phyloP scores from a whole-genome alignment of 2,797 vertebrate genomes.

The Lithobates pipiens region DNA sequence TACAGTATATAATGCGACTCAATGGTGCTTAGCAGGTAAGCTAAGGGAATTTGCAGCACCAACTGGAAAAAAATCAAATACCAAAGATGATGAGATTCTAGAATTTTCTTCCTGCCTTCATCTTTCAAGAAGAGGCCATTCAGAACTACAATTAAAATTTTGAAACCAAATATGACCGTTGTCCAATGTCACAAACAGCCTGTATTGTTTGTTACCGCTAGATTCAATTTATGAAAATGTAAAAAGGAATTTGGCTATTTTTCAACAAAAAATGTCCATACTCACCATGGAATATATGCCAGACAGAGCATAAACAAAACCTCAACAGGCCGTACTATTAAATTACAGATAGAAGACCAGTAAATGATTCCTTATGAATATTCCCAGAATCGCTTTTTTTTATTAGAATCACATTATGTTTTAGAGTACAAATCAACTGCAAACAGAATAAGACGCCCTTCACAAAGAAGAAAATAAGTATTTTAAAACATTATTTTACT shows the following conservation, averaged over 20 bases:
- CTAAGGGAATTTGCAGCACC: too few relatives aligned
- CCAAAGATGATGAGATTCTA: too few relatives aligned
- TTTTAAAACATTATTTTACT: neutral
- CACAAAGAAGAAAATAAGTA: neutral
- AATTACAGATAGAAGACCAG: conserved; percentile 51
- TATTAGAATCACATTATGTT: conserved; percentile 4
- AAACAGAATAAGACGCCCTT: neutral
- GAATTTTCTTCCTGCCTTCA: too few relatives aligned
- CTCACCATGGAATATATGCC: conserved; percentile 35
- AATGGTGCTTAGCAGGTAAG: too few relatives aligned
- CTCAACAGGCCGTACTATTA: conserved; percentile 33
- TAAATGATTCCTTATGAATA: conserved; percentile 53
- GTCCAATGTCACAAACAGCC: conserved; percentile 7
- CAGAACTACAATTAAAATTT: neutral
- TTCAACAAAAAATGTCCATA: conserved; percentile 20
- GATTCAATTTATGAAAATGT: conserved; percentile 44
- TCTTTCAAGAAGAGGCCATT: too few relatives aligned
- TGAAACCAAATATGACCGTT: neutral
- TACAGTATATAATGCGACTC: too few relatives aligned
- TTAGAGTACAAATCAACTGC: neutral
- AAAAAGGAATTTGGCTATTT: conserved; percentile 46
- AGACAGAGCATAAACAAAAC: conserved; percentile 28
- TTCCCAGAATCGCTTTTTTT: conserved; percentile 26
- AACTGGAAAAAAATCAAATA: too few relatives aligned
- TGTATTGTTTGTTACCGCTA: conserved; percentile 24